Evolutionary conservation across 1,140 invertebrate species (phyloP), one percentile per base, ranked within the genome.

Genomic region (Anoplolepis gracilipes): DNA sequence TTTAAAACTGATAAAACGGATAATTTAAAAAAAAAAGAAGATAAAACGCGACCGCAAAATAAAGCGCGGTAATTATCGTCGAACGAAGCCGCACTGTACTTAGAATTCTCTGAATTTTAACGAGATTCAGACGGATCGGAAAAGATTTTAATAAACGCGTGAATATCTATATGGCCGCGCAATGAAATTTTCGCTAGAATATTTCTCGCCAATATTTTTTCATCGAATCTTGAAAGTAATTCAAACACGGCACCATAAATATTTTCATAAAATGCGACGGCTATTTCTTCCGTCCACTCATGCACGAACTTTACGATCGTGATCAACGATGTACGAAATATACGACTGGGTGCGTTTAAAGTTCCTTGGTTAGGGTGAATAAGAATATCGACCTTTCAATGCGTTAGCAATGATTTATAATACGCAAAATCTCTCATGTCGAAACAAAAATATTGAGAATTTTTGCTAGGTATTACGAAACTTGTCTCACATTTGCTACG

Each of bases 291-390:
- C 42, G 22, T n/a, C n/a, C 25, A 39, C 8, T 4, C 8, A 30
- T 13, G 28, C 28, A 53, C 22, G 39, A 78, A 70, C 64, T 57
- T 87, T 79, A n/a, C n/a, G n/a, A 62, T 85, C 19, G 30, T 65
- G 85, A 89, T 89, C 85, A 87, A 89, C 69, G 79, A 57, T 72
- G 72, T 61, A 64, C 69, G 22, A 30, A 77, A 77, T 62, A 53
- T 36, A 61, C 30, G 55, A 53, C 25, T n/a, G 76, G 1, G 1
- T 16, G 19, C 16, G n/a, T 61, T 55, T 39, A 22, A 46, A 49
- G 11, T 42, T 46, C 59, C 28, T 25, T 19, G 25, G 36, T 13
- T 61, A 33, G 28, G n/a, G 36, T 2, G 67, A 73, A 61, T 82
- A 82, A 82, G 67, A 61, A 82, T 82, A 69, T 82, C 73, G 65